Evolutionary conservation across 2,888 invertebrate species (phyloP).

Genomic region (Drosophila aldrichi): DNA sequence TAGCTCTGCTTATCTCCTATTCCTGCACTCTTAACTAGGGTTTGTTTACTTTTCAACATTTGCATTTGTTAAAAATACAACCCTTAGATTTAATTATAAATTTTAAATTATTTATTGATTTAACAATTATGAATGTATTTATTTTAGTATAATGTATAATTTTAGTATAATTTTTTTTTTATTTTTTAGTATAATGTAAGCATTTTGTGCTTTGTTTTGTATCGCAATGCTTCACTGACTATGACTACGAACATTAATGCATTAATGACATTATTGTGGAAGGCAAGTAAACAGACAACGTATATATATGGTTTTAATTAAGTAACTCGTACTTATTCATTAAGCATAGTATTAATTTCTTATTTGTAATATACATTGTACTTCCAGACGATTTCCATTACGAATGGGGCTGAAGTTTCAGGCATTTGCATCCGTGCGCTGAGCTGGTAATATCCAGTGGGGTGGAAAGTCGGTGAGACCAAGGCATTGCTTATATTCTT

Average conservation of each 20-base stretch:
- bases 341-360: not conserved
- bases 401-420: not conserved
- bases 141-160: too few relatives aligned
- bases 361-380: constrained; percentile 18
- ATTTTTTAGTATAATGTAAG: too few relatives aligned
- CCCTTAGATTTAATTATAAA: too few relatives aligned
- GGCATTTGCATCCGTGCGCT: constrained; percentile 8
- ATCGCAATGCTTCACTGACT: not conserved
- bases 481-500: constrained; percentile 14
- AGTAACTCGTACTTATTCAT: not conserved
- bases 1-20: too few relatives aligned
- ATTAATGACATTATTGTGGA: not conserved
- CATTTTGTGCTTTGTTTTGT: not conserved
- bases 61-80: too few relatives aligned
- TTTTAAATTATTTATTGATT: too few relatives aligned
- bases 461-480: constrained; percentile 20
- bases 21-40: too few relatives aligned
- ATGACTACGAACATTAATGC: not conserved
- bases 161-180: too few relatives aligned
- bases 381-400: constrained; percentile 39
- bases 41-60: too few relatives aligned
- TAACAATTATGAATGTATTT: too few relatives aligned
- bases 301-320: not conserved
- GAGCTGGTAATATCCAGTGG: constrained; percentile 27
- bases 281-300: too few relatives aligned